Base-by-base conservation (phyloP, 1,140 invertebrate species). In the Hylyphantes graminicola region DNA sequence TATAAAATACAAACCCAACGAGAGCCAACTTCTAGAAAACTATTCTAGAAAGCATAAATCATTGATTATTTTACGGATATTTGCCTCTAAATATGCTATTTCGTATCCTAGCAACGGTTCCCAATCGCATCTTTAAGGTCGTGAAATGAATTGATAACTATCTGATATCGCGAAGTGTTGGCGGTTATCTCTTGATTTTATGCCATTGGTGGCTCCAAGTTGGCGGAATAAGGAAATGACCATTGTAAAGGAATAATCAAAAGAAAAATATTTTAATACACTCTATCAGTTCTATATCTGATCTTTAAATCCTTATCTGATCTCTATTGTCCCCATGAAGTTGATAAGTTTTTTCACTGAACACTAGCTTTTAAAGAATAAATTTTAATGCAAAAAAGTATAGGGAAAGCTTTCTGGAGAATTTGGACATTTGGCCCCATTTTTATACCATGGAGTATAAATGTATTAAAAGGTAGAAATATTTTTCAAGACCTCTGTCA, bases 121-220 rank as follows among this genome's bases (percentile, higher is more conserved):
- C 57, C 57, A 63, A 76, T 63, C 74, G 55, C 13, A 11, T 15
- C 11, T 7, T 74, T 74, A 48, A 53, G 55, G 12, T 59, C 53
- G 21, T 76, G 74, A 64, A 76, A 63, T 63, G 74, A 76, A 76
- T 76, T 76, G 74, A 76, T 76, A 76, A 76, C 51, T 64, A 35
- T 8, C 59, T 35, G 74, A 64, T 76, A 76, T 48, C 10, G 2
- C 19, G 59, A 48, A 50, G 59, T 64, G 59, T 17, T 61, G 74
- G 74, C 55, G 63, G 35, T 64, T 63, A 63, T 64, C 59, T 12
- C 12, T 10, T 48, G 54, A 55, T 50, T 74, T 61, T 74, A 57
- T 53, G 72, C 35, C 50, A n/a, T n/a, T n/a, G n/a, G n/a, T n/a
- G 68, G 51, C 72, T 74, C 72, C 72, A 17, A 35, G 10, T 48